phyloP scores from a whole-genome alignment of 2,888 invertebrate genomes.

The Chymomyza caudatula region DNA sequence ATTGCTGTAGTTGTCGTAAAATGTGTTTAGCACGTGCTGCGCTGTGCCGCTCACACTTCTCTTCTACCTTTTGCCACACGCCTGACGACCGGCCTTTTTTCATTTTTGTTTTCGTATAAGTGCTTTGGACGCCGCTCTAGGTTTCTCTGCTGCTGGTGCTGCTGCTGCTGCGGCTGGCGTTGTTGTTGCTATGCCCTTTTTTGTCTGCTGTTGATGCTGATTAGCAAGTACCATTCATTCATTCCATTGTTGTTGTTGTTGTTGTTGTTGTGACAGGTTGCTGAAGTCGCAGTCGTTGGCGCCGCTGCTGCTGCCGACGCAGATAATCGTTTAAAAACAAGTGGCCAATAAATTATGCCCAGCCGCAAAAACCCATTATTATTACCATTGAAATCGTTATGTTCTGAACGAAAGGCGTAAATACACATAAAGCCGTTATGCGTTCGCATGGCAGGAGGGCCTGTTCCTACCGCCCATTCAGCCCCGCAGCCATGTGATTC shows the following conservation, averaged over 20 bases:
- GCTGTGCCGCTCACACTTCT: background rate
- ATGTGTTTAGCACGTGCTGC: slow-evolving; percentile 68
- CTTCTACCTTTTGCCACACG: slow-evolving; percentile 6
- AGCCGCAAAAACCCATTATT: slow-evolving; percentile 60
- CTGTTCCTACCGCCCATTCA: slow-evolving; percentile 19
- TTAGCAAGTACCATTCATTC: slow-evolving; percentile 58
- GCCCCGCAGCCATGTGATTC: background rate
- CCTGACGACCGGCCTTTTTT: slow-evolving; percentile 36
- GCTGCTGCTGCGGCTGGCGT: slow-evolving; percentile 15
- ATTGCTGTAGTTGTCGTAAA: slow-evolving; percentile 64
- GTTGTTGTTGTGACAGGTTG: slow-evolving; percentile 47
- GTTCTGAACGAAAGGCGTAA: slow-evolving; percentile 39
- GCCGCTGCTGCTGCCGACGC: slow-evolving; percentile 21
- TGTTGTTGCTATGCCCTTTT: slow-evolving; percentile 58
- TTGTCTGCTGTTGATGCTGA: slow-evolving; percentile 69
- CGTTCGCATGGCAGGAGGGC: slow-evolving; percentile 35
- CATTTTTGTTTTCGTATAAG: slow-evolving; percentile 11
- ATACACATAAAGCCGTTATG: slow-evolving; percentile 66
- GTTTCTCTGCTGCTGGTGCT: slow-evolving; percentile 12
- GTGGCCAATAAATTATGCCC: slow-evolving; percentile 71
- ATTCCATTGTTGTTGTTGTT: slow-evolving; percentile 25
- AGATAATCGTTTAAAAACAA: slow-evolving; percentile 60
- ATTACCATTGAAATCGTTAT: slow-evolving; percentile 64
- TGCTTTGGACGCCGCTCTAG: slow-evolving; percentile 32
- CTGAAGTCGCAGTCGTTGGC: slow-evolving; percentile 14